Evolutionary conservation across 2,797 vertebrate species (phyloP).

Genomic region (Neostethus bicornis): DNA sequence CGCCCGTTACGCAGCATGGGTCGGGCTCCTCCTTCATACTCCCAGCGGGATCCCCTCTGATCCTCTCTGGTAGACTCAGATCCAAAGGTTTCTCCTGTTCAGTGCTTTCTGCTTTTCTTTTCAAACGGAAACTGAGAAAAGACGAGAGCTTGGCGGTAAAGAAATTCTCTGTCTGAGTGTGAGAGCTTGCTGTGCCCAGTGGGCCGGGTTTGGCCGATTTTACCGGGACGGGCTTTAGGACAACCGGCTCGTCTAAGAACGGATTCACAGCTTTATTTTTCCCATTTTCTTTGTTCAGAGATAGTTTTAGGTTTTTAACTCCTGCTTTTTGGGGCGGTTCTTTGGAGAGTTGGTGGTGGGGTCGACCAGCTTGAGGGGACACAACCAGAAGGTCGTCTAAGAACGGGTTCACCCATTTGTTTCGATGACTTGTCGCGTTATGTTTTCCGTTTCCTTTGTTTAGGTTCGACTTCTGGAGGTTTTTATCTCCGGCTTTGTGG

Average conservation of each 20-base stretch:
- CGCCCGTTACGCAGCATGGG: too few species aligned
- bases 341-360: too few species aligned
- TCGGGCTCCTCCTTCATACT: background rate
- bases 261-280: too few species aligned
- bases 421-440: background rate
- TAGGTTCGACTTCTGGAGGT: too few species aligned
- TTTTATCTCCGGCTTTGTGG: too few species aligned
- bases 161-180: constrained; percentile 82
- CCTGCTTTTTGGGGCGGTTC: too few species aligned
- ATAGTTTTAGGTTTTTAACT: too few species aligned
- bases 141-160: constrained; percentile 66
- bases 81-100: constrained; percentile 66
- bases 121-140: constrained; percentile 59
- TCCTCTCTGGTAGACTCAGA: constrained; percentile 71
- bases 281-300: too few species aligned
- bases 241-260: constrained; percentile 9
- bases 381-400: too few species aligned
- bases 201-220: too few species aligned
- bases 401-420: background rate
- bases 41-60: constrained; percentile 21
- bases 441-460: too few species aligned
- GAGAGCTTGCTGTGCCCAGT: constrained; percentile 27
- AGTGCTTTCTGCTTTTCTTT: background rate
- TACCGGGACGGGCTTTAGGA: background rate
- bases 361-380: too few species aligned